Evolutionary conservation across 2,888 invertebrate genomes (phyloP), one percentile per base, ranked within the genome.

Genomic region (Amitus sp.): DNA sequence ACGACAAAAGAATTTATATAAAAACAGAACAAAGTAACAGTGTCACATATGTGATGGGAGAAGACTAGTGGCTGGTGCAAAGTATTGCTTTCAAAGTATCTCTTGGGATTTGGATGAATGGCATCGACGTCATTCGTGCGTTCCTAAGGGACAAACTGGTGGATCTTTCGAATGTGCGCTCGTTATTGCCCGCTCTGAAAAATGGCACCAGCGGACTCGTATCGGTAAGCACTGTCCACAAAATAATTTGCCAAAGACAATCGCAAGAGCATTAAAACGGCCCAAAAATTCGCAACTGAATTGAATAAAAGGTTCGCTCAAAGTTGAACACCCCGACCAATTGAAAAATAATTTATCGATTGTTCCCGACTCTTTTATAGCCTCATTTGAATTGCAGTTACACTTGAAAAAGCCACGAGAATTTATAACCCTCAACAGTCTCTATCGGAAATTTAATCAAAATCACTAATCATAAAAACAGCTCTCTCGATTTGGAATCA

Each of bases 61-160:
- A 58, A 67, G 69, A 52, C 66, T 66, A 18, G 67, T 70, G 68
- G 70, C 66, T 76, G 69, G 72, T 73, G 74, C 73, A 69, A 71
- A 73, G 73, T 73, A 79, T 78, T 74, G 77, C 80, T 76, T 75
- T 79, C 73, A 76, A 75, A 73, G 70, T 64, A 72, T 75, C 77
- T 77, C 78, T 47, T 47, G 71, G 65, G 79, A 72, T 34, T 47
- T 64, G 60, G 66, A 72, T 70, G 74, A 72, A 75, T 72, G 76
- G 70, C 67, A 58, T 53, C 71, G 68, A 69, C 69, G 74, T 73
- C 75, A 74, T 78, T 76, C 73, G 68, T 54, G 65, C 68, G 69
- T 73, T 65, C 79, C 76, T 74, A 12, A 53, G 79, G 78, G 77
- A 78, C 72, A 66, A 70, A 70, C 77, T 73, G 76, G 75, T 77